Conservation (phyloP, 2,113 vertebrate genomes). For the Oriolus oriolus region DNA sequence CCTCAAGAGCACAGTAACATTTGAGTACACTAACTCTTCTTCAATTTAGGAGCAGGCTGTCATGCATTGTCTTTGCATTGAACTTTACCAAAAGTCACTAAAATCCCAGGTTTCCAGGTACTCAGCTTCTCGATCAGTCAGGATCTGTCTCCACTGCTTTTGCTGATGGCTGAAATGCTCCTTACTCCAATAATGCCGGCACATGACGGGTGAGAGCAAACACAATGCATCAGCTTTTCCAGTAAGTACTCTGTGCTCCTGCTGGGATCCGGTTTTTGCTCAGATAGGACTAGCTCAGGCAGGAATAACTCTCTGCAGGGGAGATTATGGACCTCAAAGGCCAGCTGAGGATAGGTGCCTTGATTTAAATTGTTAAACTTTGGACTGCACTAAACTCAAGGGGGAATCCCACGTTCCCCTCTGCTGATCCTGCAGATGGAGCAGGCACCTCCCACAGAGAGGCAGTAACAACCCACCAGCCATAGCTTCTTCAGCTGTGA, state of each 20-base stretch:
- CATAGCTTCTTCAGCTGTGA: background rate
- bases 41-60: background rate
- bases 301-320: background rate
- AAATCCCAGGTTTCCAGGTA: background rate
- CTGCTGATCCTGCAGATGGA: background rate
- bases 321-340: background rate
- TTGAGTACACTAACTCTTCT: background rate
- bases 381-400: background rate
- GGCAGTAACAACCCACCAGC: background rate
- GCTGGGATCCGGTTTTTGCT: background rate
- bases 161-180: background rate
- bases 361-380: background rate
- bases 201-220: background rate
- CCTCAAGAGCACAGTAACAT: background rate
- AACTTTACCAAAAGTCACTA: background rate
- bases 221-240: background rate
- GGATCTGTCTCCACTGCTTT: background rate
- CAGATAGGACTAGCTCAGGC: background rate
- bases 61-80: background rate
- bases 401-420: background rate
- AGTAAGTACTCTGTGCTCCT: background rate
- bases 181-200: rapidly evolving
- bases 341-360: background rate
- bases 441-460: background rate
- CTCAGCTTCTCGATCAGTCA: background rate